These are phyloP conservation scores for Chirona hameri DNA, from an alignment of 2,888 invertebrate genomes.

Conservation along the genomic window DNA sequence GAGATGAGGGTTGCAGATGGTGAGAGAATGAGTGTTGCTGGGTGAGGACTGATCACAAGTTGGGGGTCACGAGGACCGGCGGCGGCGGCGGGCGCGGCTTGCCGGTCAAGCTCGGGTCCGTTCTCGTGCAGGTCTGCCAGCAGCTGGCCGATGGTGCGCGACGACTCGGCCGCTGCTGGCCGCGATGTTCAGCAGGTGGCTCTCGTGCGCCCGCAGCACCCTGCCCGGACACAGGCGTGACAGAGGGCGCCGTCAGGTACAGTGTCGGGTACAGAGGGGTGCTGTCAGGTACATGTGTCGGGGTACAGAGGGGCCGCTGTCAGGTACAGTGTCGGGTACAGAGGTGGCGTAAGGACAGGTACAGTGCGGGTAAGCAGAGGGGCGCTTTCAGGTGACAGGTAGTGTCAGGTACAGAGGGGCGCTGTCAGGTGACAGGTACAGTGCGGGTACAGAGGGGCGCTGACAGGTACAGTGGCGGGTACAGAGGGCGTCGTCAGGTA, in stretches of 20 bases:
- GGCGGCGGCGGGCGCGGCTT: slow-evolving; percentile 1
- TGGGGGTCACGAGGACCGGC: background rate
- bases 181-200: slow-evolving; percentile 87
- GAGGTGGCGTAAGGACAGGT: no score
- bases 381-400: no score
- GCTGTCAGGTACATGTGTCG: no score
- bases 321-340: no score
- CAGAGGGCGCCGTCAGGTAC: slow-evolving; percentile 9
- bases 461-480: no score
- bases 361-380: no score
- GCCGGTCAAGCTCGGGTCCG: slow-evolving; percentile 36
- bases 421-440: no score
- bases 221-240: slow-evolving; percentile 56
- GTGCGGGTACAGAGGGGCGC: no score
- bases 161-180: slow-evolving; percentile 96
- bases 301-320: no score
- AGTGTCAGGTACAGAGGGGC: no score
- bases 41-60: background rate
- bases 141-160: slow-evolving; percentile 92
- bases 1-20: background rate
- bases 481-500: no score
- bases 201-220: slow-evolving; percentile 86
- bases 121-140: slow-evolving; percentile 64
- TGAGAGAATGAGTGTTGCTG: background rate
- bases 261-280: no score